Evolutionary conservation across 2,888 invertebrate genomes (phyloP).

Genomic region (Tenthredo livida): DNA sequence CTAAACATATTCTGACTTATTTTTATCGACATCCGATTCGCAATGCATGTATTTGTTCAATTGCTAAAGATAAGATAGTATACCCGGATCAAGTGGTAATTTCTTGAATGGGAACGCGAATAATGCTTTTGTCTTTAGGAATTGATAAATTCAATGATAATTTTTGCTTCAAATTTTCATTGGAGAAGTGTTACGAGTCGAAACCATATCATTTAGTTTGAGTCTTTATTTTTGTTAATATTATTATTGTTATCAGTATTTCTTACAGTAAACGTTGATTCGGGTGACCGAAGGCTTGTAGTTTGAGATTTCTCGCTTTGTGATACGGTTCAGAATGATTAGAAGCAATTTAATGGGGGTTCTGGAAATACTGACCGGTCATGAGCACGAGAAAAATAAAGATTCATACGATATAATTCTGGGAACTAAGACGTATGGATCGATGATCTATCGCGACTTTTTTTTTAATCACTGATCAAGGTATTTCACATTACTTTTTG

Average conservation of each 20-base stretch:
- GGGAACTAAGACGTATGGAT: background rate
- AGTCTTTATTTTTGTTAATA: background rate
- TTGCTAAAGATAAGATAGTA: background rate
- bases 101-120: background rate
- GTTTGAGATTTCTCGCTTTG: background rate
- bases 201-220: background rate
- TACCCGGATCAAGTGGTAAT: background rate
- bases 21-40: background rate
- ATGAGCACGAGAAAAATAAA: background rate
- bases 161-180: background rate
- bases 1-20: background rate
- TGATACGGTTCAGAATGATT: background rate
- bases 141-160: background rate
- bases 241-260: too few relatives aligned
- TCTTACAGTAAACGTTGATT: too few relatives aligned
- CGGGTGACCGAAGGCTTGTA: too few relatives aligned
- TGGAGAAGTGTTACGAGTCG: background rate
- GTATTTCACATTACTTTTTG: background rate
- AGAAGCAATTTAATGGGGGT: background rate
- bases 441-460: too few relatives aligned
- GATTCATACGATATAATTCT: background rate
- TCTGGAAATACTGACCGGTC: background rate
- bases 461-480: too few relatives aligned
- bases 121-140: background rate
- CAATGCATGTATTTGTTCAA: background rate